These are phyloP conservation scores for Acipenser ruthenus DNA, from an alignment of 2,797 vertebrate species.

Conservation along the genomic window DNA sequence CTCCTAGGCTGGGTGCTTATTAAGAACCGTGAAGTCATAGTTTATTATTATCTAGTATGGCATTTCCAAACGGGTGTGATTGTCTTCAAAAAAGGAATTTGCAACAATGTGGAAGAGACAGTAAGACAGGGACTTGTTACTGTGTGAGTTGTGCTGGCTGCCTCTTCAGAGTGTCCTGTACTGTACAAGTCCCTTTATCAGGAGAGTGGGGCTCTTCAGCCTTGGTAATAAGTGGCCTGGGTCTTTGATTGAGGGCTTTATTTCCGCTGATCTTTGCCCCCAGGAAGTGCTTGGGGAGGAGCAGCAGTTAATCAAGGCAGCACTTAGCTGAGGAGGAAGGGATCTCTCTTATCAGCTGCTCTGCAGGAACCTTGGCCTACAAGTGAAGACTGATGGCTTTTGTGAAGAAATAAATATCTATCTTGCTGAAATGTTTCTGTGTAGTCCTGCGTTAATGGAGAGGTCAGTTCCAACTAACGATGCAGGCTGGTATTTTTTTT, in stretches of 20 bases:
- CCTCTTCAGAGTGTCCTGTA: too few relatives aligned
- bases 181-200: neutral
- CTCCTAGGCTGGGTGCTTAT: too few relatives aligned
- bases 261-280: conserved; percentile 58
- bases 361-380: conserved; percentile 30
- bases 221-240: conserved; percentile 43
- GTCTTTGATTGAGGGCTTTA: conserved; percentile 60
- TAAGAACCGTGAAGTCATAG: too few relatives aligned
- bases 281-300: conserved; percentile 61
- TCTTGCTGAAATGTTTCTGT: conserved; percentile 19
- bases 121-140: too few relatives aligned
- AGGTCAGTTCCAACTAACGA: too few relatives aligned
- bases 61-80: too few relatives aligned
- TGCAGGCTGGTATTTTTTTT: too few relatives aligned
- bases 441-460: too few relatives aligned
- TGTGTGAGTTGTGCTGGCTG: too few relatives aligned
- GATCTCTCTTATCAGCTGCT: conserved; percentile 41
- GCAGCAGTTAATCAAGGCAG: conserved; percentile 55
- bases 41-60: too few relatives aligned
- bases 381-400: conserved; percentile 44
- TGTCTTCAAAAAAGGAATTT: too few relatives aligned
- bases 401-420: conserved; percentile 25
- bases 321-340: conserved; percentile 30
- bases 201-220: conserved; percentile 26
- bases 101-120: too few relatives aligned